phyloP scores from a whole-genome alignment of 2,888 invertebrate species.

The Chloromyia formosa region DNA sequence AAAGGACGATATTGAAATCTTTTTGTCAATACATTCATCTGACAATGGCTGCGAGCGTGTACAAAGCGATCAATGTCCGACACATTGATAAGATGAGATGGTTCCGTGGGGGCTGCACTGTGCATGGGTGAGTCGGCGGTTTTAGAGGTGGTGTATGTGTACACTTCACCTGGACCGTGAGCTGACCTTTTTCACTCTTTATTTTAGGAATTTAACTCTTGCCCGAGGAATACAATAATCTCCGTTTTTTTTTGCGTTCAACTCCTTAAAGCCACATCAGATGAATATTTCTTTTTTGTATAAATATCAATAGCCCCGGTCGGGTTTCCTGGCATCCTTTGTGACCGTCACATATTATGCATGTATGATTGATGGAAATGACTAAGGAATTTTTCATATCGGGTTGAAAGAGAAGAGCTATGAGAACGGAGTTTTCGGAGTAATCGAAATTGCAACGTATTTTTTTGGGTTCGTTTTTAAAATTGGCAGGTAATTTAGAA shows the following conservation, averaged over 20 bases:
- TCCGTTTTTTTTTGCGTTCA: background rate
- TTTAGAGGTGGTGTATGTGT: background rate
- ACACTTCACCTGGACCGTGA: constrained; percentile 22
- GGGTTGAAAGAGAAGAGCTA: too few relatives aligned
- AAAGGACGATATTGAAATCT: constrained; percentile 25
- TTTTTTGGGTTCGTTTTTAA: too few relatives aligned
- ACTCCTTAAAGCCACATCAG: constrained; percentile 27
- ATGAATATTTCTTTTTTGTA: background rate
- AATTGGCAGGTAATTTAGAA: too few relatives aligned
- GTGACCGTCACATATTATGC: constrained; percentile 22
- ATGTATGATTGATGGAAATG: background rate
- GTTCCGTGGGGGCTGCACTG: too few relatives aligned
- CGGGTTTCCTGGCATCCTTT: background rate
- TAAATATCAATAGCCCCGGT: background rate
- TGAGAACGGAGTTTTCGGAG: too few relatives aligned
- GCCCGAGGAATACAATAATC: too few relatives aligned
- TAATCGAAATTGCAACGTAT: too few relatives aligned
- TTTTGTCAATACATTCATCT: constrained; percentile 27
- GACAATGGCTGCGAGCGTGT: constrained; percentile 17
- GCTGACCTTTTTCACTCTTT: background rate
- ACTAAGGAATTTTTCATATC: constrained; percentile 5
- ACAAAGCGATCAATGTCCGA: constrained; percentile 39
- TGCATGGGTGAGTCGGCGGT: background rate
- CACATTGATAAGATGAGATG: constrained; percentile 21
- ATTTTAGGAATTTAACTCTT: constrained; percentile 13